Evolutionary conservation across 2,797 vertebrate genomes (phyloP), one percentile per base, ranked within the genome.

Genomic region (Furcifer pardalis): DNA sequence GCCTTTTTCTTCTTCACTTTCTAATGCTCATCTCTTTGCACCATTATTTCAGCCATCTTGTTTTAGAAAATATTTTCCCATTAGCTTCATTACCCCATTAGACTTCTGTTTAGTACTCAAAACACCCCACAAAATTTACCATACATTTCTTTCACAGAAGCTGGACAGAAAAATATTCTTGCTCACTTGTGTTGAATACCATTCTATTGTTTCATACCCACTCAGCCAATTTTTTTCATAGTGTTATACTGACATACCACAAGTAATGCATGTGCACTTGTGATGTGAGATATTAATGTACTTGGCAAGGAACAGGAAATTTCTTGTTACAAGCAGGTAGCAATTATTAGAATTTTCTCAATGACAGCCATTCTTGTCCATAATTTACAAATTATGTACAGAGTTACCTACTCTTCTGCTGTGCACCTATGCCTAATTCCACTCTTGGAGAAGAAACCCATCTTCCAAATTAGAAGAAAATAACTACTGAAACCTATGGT

Each of bases 401-500:
- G 77, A 85, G 27, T 9, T 72, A 52, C n/a, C 65, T 32, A 77
- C 30, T 84, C 1, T 84, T 13, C 84, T 84, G 86, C 56, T 81
- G 17, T 72, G 69, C 74, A 68, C 15, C 19, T 77, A 2, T n/a
- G 59, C 75, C 46, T 69, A 86, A 87, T 52, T 74, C 2, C 83
- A 37, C 4, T 86, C 27, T 7, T 2, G 21, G 30, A 81, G 25
- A 62, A 87, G 86, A 77, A 74, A 60, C 73, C 2, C 52, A 32
- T 77, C 71, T 82, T 62, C 19, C 56, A 90, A 85, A 87, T 80
- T 83, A 83, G 12, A 84, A 46, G 84, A 82, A 80, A 80, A 73
- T 79, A 21, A 74, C n/a, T 69, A 82, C 40, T 84, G 82, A 77
- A 77, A 88, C 42, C 25, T 13, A 85, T 63, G 32, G n/a, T 77